Base-by-base conservation (phyloP, 2,888 invertebrate species). In the Pachymerium ferrugineum region DNA sequence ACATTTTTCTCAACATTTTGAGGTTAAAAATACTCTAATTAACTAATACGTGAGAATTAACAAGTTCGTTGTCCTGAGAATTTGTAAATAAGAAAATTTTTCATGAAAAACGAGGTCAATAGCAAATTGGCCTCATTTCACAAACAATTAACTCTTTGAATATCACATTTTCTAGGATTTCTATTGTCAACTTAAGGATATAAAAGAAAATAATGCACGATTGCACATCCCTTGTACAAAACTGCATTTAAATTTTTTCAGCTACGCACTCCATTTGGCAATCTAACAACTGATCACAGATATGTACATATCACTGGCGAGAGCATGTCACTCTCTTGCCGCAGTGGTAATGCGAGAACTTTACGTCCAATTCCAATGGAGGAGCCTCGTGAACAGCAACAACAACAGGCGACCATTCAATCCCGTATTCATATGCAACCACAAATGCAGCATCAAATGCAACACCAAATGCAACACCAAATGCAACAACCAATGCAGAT, bases 271-370 rank as follows among this genome's bases (percentile, higher is more conserved):
- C 88, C 89, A 22, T 88, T 89, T 80, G 89, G 89, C 76, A 89
- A 89, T 79, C 81, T 89, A 77, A 88, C 87, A 76, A 90, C 90
- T 31, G 90, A 90, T 81, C 89, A 90, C 5, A 86, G 89, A 78
- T 87, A 88, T 80, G 88, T 90, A 78, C 88, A 87, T 78, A 84
- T 90, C 76, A 92, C 90, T 75, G 93, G 93, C 10, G 94, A 94
- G 83, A 88, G 92, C 75, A 90, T 94, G 84, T 90, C 91, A 33
- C 93, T 94, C 81, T 89, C 92, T 81, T 94, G 94, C 81, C 92
- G 93, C 81, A 92, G 91, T 79, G 93, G 92, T 75, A 88, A 89
- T 78, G 85, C 86, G 54, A 89, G 69, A 10, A 22, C 30, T 8
- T 28, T 73, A 10, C 67, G 73, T 42, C 74, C 74, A 12, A 28